These are phyloP conservation scores for Petaurus breviceps DNA, from an alignment of 2,113 vertebrate species.

Conservation along the genomic window DNA sequence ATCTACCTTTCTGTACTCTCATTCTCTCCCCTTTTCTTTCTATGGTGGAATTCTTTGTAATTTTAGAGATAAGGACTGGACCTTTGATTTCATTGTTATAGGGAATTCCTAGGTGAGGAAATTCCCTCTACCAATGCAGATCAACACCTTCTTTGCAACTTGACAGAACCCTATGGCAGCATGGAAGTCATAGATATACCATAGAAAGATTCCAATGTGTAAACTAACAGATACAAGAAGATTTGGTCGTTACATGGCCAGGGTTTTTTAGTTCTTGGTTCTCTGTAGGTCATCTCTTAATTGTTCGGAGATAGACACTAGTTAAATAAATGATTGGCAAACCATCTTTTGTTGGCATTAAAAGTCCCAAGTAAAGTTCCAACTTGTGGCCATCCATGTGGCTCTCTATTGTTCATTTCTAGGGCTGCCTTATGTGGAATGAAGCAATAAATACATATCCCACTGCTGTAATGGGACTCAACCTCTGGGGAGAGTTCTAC, in stretches of 20 bases:
- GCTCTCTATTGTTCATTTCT: neutral
- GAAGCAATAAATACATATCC: neutral
- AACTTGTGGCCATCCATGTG: neutral
- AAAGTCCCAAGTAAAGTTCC: neutral
- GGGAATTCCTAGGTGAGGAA: neutral
- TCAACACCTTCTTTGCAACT: neutral
- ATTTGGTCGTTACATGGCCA: neutral
- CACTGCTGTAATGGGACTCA: neutral
- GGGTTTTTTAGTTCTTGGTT: neutral
- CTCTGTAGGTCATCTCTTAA: neutral
- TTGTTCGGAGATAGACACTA: neutral
- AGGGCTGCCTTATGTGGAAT: neutral
- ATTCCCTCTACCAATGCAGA: neutral
- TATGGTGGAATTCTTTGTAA: neutral
- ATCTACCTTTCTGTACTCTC: neutral
- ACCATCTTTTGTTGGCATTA: neutral
- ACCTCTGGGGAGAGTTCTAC: neutral
- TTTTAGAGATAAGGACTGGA: neutral
- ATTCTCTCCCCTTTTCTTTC: neutral
- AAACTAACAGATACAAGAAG: neutral
- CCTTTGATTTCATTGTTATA: neutral
- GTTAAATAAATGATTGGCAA: neutral
- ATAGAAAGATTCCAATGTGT: neutral
- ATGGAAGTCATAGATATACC: neutral
- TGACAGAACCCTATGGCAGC: neutral